Percentiles rank a stretch among this genome's conserved stretches.
Evolutionary conservation across 2,797 vertebrate species (phyloP).

Genomic region (Alcedo quadribrachys): DNA sequence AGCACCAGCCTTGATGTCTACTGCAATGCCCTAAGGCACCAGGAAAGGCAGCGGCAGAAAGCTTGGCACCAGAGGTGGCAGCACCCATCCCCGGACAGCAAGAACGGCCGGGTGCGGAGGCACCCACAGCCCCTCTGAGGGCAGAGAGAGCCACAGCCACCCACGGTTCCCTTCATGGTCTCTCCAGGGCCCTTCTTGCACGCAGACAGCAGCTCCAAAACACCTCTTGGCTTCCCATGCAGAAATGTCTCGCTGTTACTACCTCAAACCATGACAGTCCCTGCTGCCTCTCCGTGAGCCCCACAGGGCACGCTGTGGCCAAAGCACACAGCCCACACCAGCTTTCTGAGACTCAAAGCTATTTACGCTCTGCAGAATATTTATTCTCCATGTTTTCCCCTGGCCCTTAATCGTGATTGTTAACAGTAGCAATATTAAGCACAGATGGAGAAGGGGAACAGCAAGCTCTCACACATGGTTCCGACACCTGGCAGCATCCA

Average conservation of each 20-base stretch:
- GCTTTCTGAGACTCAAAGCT: neutral
- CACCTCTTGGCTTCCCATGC: neutral
- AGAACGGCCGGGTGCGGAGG: constrained; percentile 82
- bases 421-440: neutral
- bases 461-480: neutral
- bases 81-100: constrained; percentile 73
- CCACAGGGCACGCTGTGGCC: neutral
- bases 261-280: constrained; percentile 8
- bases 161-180: neutral
- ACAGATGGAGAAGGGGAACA: neutral
- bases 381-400: constrained; percentile 10
- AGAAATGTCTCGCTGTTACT: neutral
- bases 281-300: rapidly evolving
- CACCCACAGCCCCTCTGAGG: constrained; percentile 58
- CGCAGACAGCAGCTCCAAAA: neutral
- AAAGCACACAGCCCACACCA: neutral
- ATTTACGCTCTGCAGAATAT: neutral
- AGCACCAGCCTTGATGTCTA: constrained; percentile 79
- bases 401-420: neutral
- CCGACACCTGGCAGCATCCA: rapidly evolving
- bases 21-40: constrained; percentile 84
- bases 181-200: neutral
- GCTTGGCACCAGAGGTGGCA: constrained; percentile 82
- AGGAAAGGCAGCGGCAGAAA: constrained; percentile 84
- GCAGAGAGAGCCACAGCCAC: neutral